phyloP scores from a whole-genome alignment of 23 tunicate genomes.

The Halocynthia roretzi region DNA sequence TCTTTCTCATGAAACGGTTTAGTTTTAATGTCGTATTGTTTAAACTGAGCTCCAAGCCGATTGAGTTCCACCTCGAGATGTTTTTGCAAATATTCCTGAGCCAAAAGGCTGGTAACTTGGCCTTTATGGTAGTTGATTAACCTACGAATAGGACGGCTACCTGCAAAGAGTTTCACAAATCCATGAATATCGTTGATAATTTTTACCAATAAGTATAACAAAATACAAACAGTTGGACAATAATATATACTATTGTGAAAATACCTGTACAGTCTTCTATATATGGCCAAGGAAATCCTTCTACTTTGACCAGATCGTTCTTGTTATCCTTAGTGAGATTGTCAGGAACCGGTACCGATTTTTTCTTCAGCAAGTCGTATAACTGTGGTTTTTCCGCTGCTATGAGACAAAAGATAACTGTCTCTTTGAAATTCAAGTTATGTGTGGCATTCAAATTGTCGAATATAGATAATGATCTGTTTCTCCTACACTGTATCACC shows the following conservation, averaged over 20 bases:
- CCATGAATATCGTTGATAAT: too few relatives aligned
- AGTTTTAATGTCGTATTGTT: conserved; percentile 3
- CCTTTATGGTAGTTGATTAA: conserved; percentile 3
- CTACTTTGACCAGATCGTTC: background rate
- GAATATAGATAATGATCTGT: too few relatives aligned
- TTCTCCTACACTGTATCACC: too few relatives aligned
- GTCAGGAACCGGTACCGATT: too few relatives aligned
- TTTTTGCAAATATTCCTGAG: conserved; percentile 21
- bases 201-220: background rate
- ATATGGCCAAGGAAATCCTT: conserved; percentile 25
- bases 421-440: too few relatives aligned
- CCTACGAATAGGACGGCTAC: background rate
- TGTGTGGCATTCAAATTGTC: too few relatives aligned
- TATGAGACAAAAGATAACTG: too few relatives aligned
- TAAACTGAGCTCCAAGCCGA: conserved; percentile 12
- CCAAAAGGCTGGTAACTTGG: conserved; percentile 11
- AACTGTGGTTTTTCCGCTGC: too few relatives aligned
- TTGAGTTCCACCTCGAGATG: conserved; percentile 13
- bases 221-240: background rate
- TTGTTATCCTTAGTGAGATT: too few relatives aligned
- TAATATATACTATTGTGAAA: background rate
- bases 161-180: background rate
- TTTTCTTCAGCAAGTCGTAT: too few relatives aligned
- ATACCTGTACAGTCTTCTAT: conserved; percentile 5
- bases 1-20: conserved; percentile 6